Percentiles rank a stretch among this genome's conserved stretches.
phyloP scores from a whole-genome alignment of 2,888 invertebrate genomes.

The Petrophora chlorosata region DNA sequence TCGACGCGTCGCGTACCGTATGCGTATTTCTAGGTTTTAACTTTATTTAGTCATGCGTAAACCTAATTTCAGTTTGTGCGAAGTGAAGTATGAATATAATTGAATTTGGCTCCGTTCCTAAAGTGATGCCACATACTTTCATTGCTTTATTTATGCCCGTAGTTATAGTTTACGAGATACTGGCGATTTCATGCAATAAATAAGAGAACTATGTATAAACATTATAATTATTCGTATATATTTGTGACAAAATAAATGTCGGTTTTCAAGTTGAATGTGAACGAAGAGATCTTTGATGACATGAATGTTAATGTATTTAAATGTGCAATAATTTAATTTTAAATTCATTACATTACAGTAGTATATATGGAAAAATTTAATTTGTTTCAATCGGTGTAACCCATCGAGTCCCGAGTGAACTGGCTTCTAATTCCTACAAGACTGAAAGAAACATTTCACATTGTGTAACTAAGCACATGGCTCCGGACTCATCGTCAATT shows the following conservation, averaged over 20 bases:
- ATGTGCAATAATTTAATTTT: constrained; percentile 79
- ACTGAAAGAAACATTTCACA: constrained; percentile 78
- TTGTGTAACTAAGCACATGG: constrained; percentile 58
- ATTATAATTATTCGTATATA: constrained; percentile 36
- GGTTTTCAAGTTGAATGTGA: constrained; percentile 41
- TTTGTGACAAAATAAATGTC: constrained; percentile 54
- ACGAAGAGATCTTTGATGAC: constrained; percentile 42
- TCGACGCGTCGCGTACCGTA: constrained; percentile 47
- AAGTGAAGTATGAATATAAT: constrained; percentile 54
- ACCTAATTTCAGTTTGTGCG: constrained; percentile 75
- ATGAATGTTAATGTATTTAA: constrained; percentile 62
- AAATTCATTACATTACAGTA: constrained; percentile 61
- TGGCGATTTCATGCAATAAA: constrained; percentile 63
- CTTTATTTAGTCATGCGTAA: constrained; percentile 79
- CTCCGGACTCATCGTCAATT: constrained; percentile 74
- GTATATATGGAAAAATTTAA: constrained; percentile 57
- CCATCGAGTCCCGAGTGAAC: constrained; percentile 63
- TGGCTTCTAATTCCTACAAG: constrained; percentile 69
- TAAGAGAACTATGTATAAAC: constrained; percentile 39
- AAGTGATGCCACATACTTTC: constrained; percentile 70
- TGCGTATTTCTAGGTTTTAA: constrained; percentile 73
- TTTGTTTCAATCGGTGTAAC: constrained; percentile 68
- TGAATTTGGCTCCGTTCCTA: constrained; percentile 78
- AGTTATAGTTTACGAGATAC: constrained; percentile 68
- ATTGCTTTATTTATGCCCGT: constrained; percentile 76